A percentile compares a stretch with the other conserved stretches of the same genome.
These are phyloP conservation scores for Tetrao urogallus DNA, from an alignment of 2,113 vertebrate species.

Conservation along the genomic window DNA sequence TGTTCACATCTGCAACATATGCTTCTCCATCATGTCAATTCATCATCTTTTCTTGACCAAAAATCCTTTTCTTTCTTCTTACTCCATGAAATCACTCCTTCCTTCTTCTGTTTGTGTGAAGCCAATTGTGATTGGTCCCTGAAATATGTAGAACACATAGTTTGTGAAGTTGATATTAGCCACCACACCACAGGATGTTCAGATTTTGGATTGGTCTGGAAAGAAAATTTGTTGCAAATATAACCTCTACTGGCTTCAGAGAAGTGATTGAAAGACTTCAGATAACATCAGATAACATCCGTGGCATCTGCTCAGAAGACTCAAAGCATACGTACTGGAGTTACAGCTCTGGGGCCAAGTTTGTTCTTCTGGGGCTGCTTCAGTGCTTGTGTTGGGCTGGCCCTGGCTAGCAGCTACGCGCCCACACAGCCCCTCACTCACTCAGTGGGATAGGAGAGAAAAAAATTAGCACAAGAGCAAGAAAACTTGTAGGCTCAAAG, in stretches of 20 bases:
- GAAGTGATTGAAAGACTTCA: background rate
- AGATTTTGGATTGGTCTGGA: background rate
- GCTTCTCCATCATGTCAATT: too few species aligned
- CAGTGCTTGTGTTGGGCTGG: background rate
- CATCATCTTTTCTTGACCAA: too few species aligned
- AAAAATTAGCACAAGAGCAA: background rate
- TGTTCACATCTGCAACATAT: too few species aligned
- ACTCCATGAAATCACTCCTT: too few species aligned
- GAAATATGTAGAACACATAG: too few species aligned
- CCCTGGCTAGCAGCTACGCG: background rate
- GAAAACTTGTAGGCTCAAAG: background rate
- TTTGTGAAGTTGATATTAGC: too few species aligned
- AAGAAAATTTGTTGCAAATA: background rate
- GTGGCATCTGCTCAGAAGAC: background rate
- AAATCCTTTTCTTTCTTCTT: too few species aligned
- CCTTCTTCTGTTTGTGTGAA: too few species aligned
- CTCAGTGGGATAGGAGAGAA: background rate
- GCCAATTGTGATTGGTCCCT: too few species aligned
- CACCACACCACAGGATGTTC: too few species aligned
- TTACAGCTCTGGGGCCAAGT: background rate
- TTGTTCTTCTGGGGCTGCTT: background rate
- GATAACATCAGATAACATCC: too few species aligned
- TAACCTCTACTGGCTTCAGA: background rate
- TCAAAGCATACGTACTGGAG: background rate
- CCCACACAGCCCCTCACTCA: background rate